A percentile compares a stretch with the other conserved stretches of the same genome.
These are phyloP conservation scores for Eilema caniola DNA, from an alignment of 2,888 invertebrate genomes.

Conservation along the genomic window DNA sequence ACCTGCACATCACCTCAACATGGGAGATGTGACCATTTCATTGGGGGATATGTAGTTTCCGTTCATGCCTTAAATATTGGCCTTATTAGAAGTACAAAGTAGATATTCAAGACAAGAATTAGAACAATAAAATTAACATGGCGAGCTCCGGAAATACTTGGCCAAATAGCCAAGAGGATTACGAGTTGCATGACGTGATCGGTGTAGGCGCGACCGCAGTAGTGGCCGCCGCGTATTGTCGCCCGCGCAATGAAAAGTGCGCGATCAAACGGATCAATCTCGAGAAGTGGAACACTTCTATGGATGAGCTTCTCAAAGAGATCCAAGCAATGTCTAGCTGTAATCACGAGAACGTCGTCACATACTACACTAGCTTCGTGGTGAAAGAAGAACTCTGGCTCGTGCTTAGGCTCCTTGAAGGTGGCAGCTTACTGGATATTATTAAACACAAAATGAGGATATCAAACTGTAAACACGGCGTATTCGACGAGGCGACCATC, in stretches of 20 bases:
- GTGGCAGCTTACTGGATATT: constrained; percentile 95
- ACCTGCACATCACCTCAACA: constrained; percentile 73
- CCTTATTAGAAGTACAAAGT: constrained; percentile 67
- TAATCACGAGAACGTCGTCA: constrained; percentile 99
- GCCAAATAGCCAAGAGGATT: constrained; percentile 98
- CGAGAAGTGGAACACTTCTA: constrained; percentile 99
- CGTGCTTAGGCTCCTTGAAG: constrained; percentile 98
- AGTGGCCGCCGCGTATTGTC: constrained; percentile 98
- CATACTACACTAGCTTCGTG: constrained; percentile 99
- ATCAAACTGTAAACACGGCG: constrained; percentile 97
- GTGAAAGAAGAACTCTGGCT: constrained; percentile 99
- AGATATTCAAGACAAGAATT: constrained; percentile 10
- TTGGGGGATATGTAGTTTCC: constrained; percentile 51
- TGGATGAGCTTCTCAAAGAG: constrained; percentile 98
- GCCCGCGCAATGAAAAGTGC: constrained; percentile 97
- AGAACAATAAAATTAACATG: constrained; percentile 53
- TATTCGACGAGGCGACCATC: constrained; percentile 99
- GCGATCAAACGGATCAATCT: constrained; percentile 99
- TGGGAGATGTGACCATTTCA: constrained; percentile 68
- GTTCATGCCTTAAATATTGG: constrained; percentile 69
- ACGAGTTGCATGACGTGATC: constrained; percentile 97
- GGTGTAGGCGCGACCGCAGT: constrained; percentile 99
- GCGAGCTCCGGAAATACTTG: constrained; percentile 87
- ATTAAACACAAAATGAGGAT: constrained; percentile 98
- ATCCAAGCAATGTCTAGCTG: constrained; percentile 99